phyloP scores from a whole-genome alignment of 2,797 vertebrate species.

The Simalia tracyae region DNA sequence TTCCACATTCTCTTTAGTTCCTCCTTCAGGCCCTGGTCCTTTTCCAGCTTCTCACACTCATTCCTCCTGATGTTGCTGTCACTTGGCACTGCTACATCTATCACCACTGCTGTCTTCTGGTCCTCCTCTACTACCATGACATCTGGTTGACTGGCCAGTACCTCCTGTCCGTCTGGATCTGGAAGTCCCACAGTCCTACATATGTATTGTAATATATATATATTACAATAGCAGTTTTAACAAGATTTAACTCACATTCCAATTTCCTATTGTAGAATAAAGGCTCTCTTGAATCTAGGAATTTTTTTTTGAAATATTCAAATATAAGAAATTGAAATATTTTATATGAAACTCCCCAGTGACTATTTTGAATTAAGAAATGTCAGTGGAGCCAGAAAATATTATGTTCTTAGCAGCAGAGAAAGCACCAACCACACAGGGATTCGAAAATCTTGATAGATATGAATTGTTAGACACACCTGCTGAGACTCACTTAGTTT shows the following conservation, averaged over 20 bases:
- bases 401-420: background rate
- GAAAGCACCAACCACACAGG: background rate
- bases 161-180: too few species aligned
- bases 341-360: background rate
- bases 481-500: background rate
- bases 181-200: too few species aligned
- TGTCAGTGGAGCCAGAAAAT: slow-evolving; percentile 1
- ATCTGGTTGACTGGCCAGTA: too few species aligned
- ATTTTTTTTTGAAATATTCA: background rate
- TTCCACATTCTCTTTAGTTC: too few species aligned
- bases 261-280: background rate
- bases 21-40: too few species aligned
- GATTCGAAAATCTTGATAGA: background rate
- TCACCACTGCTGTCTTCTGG: too few species aligned
- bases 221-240: background rate
- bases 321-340: background rate
- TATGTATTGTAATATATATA: too few species aligned
- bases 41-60: too few species aligned
- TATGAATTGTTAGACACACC: background rate
- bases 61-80: too few species aligned
- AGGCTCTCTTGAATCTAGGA: background rate
- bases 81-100: too few species aligned
- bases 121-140: too few species aligned
- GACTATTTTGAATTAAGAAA: background rate
- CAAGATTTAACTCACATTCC: background rate